Evolutionary conservation across 2,888 invertebrate genomes (phyloP).

Genomic region (Andricus curvator): DNA sequence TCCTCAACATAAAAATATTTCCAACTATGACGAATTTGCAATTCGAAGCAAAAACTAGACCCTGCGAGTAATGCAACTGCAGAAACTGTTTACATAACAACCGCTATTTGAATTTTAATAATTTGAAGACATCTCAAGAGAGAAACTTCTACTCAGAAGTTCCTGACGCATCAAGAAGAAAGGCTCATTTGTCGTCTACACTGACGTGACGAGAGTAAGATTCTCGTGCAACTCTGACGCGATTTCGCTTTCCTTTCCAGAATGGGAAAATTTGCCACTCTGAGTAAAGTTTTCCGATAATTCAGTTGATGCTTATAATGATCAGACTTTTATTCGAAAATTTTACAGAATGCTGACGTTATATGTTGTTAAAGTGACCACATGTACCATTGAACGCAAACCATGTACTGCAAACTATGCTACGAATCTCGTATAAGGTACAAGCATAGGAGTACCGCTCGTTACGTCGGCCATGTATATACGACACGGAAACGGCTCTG

Average conservation of each 20-base stretch:
- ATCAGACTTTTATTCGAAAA: neutral
- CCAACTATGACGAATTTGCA: neutral
- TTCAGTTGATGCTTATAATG: neutral
- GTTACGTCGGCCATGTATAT: conserved; percentile 33
- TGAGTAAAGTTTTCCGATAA: neutral
- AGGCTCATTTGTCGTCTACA: neutral
- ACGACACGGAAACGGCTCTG: conserved; percentile 50
- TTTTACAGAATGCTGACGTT: neutral
- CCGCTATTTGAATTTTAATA: neutral
- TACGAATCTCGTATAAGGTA: neutral
- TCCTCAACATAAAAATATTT: neutral
- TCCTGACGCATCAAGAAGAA: conserved; percentile 8
- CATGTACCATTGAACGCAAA: neutral
- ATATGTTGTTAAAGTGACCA: neutral
- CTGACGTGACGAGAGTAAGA: neutral
- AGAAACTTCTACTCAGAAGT: conserved; percentile 24
- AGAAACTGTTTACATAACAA: neutral
- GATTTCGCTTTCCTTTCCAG: neutral
- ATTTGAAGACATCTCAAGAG: neutral
- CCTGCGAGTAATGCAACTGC: neutral
- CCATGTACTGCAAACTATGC: neutral
- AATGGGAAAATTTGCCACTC: neutral
- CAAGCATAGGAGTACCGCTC: neutral
- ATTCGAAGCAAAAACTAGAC: neutral
- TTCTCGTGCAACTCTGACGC: neutral